Conservation (phyloP, 2,888 invertebrate species). For the Nephrotoma appendiculata region DNA sequence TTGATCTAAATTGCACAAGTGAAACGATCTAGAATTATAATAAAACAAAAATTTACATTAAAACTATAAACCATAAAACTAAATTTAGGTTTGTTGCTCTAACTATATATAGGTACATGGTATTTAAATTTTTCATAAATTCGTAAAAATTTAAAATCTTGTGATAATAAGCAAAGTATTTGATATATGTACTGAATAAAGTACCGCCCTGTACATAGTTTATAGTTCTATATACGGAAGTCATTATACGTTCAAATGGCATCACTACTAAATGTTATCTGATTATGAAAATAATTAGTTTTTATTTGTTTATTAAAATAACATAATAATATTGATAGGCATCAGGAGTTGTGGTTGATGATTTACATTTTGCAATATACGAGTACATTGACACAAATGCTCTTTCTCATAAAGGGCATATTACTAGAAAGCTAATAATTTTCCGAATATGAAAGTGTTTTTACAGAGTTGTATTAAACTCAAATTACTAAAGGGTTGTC, state of each 20-base stretch:
- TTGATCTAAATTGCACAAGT: neutral
- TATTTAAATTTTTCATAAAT: neutral
- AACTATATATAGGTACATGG: neutral
- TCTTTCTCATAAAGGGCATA: too few species aligned
- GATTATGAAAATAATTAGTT: neutral
- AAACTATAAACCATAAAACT: neutral
- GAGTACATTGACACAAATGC: too few species aligned
- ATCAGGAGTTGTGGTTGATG: neutral
- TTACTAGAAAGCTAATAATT: too few species aligned
- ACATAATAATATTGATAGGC: neutral
- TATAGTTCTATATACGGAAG: neutral
- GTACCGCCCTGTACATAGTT: neutral
- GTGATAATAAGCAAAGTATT: neutral
- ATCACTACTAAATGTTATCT: neutral
- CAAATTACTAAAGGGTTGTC: too few species aligned
- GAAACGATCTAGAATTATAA: neutral
- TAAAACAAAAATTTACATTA: neutral
- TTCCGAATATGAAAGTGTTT: too few species aligned
- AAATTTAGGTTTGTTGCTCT: neutral
- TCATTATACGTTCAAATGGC: neutral
- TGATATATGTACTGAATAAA: neutral
- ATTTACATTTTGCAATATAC: neutral
- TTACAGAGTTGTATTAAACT: too few species aligned
- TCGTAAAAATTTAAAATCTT: neutral
- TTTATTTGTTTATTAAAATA: neutral